These are phyloP conservation scores for Ctenoplectra terminalis DNA, from an alignment of 1,140 invertebrate genomes.

Conservation along the genomic window DNA sequence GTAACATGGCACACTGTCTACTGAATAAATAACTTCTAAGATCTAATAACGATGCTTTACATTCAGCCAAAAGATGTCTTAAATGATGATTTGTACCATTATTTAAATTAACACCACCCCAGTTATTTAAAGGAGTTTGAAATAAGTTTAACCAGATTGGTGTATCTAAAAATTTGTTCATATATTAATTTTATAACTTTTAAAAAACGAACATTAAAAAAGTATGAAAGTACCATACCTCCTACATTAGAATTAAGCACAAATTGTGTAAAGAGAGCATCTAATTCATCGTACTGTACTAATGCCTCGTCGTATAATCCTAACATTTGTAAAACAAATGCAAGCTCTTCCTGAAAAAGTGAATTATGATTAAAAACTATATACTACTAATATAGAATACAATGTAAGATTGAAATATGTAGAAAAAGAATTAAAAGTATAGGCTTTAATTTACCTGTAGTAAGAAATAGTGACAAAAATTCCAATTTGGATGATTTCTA, in stretches of 20 bases:
- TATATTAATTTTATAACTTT: slow-evolving; percentile 4
- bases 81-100: slow-evolving; percentile 87
- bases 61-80: slow-evolving; percentile 87
- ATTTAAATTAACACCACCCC: slow-evolving; percentile 91
- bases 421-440: neutral
- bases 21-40: slow-evolving; percentile 97
- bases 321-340: slow-evolving; percentile 96
- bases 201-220: neutral
- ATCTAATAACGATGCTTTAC: slow-evolving; percentile 91
- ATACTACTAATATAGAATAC: slow-evolving; percentile 2
- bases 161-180: slow-evolving; percentile 84
- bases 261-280: slow-evolving; percentile 98
- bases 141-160: slow-evolving; percentile 92
- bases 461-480: slow-evolving; percentile 97
- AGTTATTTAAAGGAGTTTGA: slow-evolving; percentile 89
- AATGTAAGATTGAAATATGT: neutral
- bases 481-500: slow-evolving; percentile 95
- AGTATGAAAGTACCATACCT: slow-evolving; percentile 80
- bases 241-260: slow-evolving; percentile 95
- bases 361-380: neutral
- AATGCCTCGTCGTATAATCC: slow-evolving; percentile 96
- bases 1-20: slow-evolving; percentile 94
- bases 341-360: slow-evolving; percentile 93
- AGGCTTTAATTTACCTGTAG: slow-evolving; percentile 86
- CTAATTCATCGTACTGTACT: slow-evolving; percentile 98